Conservation (phyloP, 2,113 vertebrate species). For the Triplophysa tibetana region DNA sequence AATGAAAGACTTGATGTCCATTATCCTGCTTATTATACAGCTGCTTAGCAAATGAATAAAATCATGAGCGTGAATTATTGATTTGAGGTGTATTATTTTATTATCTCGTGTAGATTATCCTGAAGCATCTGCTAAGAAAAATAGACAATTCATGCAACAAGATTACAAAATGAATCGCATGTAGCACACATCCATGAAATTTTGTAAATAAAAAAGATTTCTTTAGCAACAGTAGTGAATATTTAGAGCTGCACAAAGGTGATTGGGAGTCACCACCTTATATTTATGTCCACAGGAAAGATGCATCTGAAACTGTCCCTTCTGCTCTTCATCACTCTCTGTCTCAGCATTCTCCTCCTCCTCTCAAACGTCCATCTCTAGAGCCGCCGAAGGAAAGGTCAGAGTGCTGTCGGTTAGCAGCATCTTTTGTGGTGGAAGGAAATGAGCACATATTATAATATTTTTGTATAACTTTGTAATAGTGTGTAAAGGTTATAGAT, state of each 20-base stretch:
- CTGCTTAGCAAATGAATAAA: too few relatives aligned
- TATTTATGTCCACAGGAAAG: constrained; percentile 41
- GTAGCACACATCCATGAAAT: too few relatives aligned
- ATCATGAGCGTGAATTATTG: too few relatives aligned
- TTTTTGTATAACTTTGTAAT: not conserved
- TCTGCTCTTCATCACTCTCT: constrained; percentile 39
- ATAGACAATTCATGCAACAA: too few relatives aligned
- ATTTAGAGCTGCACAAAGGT: not conserved
- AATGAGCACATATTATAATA: not conserved
- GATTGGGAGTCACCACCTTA: not conserved
- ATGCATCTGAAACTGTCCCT: constrained; percentile 29
- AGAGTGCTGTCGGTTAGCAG: not conserved
- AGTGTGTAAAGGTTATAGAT: not conserved
- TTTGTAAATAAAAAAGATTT: too few relatives aligned
- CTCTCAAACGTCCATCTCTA: constrained; percentile 41
- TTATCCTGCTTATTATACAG: too few relatives aligned
- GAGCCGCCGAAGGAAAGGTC: constrained; percentile 51
- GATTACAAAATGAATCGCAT: too few relatives aligned
- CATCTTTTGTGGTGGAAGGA: not conserved
- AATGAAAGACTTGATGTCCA: too few relatives aligned
- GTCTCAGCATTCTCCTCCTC: constrained; percentile 4
- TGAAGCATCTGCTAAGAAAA: too few relatives aligned
- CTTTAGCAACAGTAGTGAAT: not conserved
- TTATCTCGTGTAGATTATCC: too few relatives aligned
- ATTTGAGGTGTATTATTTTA: too few relatives aligned